Evolutionary conservation across 2,797 vertebrate species (phyloP), one percentile per base, ranked within the genome.

Genomic region (Luscinia megarhynchos): DNA sequence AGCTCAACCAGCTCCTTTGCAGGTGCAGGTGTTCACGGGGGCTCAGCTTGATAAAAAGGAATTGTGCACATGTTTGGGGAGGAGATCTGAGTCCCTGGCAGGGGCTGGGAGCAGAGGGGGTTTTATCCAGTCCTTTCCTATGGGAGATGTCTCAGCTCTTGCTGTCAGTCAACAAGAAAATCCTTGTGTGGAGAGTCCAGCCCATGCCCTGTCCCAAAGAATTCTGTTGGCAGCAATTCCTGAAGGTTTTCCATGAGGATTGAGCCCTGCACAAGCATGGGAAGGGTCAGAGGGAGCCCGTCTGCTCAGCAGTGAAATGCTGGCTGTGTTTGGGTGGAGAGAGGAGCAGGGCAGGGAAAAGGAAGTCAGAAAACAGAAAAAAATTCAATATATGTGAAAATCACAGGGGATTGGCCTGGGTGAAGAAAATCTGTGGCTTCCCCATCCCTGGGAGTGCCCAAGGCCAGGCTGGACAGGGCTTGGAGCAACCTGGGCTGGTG

Each of bases 401-500:
- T 67, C 45, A 21, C 40, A 24, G 6, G 29, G 1, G 2, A 32
- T 63, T 73, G 72, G 38, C 67, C 40, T 63, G 61, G 34, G 12
- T 19, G 16, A 46, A 22, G 51, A n/a, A 10, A 16, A 83, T 12
- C 36, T 51, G 55, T 43, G 57, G 2, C 12, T 74, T 43, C 15
- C 6, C 21, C 45, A 45, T 11, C 10, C 24, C 29, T 57, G 14
- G 24, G 0, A 51, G 32, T 38, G 14, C 0, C 21, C 51, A 6
- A 45, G 38, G 29, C 43, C 55, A 51, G 79, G 50, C 12, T 75
- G 63, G 50, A 38, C 0, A 0, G 12, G 32, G 23, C 11, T 76
- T 45, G 43, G 38, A 63, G 70, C 43, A 51, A 0, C 14, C 43
- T 57, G 23, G 32, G 32, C 2, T 0, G 2, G 78, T 6, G 32